Evolutionary conservation across 2,113 vertebrate genomes (phyloP), one percentile per base, ranked within the genome.

Genomic region (Entomyzon cyanotis): DNA sequence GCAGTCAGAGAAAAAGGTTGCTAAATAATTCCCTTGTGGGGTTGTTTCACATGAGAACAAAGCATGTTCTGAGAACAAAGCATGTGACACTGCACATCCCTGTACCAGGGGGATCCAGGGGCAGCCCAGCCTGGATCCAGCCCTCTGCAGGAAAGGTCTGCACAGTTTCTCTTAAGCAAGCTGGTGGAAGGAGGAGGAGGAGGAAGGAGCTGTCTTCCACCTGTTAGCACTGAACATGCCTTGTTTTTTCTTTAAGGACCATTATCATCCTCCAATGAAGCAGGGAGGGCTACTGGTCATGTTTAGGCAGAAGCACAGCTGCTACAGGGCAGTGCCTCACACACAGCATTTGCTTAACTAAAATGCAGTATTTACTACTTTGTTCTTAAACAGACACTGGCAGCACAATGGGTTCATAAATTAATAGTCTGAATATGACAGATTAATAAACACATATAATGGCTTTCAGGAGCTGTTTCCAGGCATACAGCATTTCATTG

Each of bases 201-300:
- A 58, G 46, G 37, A 78, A 81, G 49, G 33, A 91, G 27, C 28
- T 21, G 8, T 31, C 30, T 42, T 27, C 56, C 42, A 13, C 20
- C 5, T 19, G 8, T 5, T 5, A 55, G 52, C 58, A 16, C 1
- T 42, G 65, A 70, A 3, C 41, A 10, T 1, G 1, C 3, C 4
- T 4, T 14, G 19, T 4, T 37, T n/a, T 20, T 30, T 10, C 84
- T 70, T 39, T 31, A 17, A 33, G 84, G 52, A 55, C 23, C 59
- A 49, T 16, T 5, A 2, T 4, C 7, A 0, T 2, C 74, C 55
- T 20, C 69, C 44, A 12, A 3, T 0, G 49, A 13, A 68, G 79
- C 70, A 47, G 60, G 71, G 39, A 24, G 56, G 27, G 3, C n/a
- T 37, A 0, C 44, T 28, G 75, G 78, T 20, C 47, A 10, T 2